Base-by-base conservation (phyloP, 1,140 invertebrate species). In the Drosophila suzukii region DNA sequence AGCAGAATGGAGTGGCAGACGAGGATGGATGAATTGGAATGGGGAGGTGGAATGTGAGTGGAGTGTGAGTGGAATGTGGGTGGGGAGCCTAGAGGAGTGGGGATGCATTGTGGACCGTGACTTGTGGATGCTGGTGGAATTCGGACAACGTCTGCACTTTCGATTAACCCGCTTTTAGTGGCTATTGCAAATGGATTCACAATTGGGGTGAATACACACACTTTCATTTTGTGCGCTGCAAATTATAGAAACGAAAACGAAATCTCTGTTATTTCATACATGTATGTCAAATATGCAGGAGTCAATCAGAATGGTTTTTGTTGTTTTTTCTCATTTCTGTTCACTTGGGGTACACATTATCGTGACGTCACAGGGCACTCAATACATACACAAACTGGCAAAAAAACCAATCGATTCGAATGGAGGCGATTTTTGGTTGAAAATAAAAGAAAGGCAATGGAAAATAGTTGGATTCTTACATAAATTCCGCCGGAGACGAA, bases 181-280 rank as follows among this genome's bases (percentile, higher is more conserved):
- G 74, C 76, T 89, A 81, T 68, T 89, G 84, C 80, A 89, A 89
- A 89, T 89, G 62, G 49, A 70, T 78, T 74, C 84, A 89, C 85
- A 89, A 89, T 89, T 89, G 85, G 80, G 68, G 55, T 66, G 73
- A 72, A 84, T 75, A 89, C 73, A 89, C 84, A 88, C 81, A 88
- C 55, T 80, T 46, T 78, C 55, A 62, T 72, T 73, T 78, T 81
- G 84, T 89, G 84, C 84, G 78, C 84, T 89, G 84, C 70, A 89
- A 89, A 89, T 89, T 89, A 88, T 88, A 88, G 60, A 75, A 75
- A 75, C n/a, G 62, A 83, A 89, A 89, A 83, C 61, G 70, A 59
- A 77, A 78, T 78, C 80, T 81, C 17, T 68, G 63, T 89, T 88
- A 89, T 89, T 86, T 74, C 57, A 67, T 47, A n/a, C n/a, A n/a